A percentile compares a stretch with the other conserved stretches of the same genome.
Evolutionary conservation across 2,113 vertebrate genomes (phyloP).

Genomic region (Bos javanicus): DNA sequence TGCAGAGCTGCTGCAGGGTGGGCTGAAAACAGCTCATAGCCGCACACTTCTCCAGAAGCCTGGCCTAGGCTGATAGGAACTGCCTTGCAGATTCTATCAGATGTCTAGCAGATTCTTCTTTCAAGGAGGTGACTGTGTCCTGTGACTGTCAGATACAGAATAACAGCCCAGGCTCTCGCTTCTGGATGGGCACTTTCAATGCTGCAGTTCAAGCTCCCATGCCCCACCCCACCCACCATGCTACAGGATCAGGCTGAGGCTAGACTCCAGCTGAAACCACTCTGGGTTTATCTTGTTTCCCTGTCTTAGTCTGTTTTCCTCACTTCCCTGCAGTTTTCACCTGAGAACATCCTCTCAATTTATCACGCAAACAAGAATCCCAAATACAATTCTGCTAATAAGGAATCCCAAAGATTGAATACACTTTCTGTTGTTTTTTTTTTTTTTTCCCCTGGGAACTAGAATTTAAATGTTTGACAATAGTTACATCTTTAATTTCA

Average conservation of each 20-base stretch:
- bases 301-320: not conserved
- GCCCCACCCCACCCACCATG: fast-evolving
- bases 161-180: not conserved
- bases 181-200: not conserved
- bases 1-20: no score
- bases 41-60: not conserved
- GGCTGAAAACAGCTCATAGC: fast-evolving
- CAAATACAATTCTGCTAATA: not conserved
- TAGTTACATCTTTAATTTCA: not conserved
- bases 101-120: not conserved
- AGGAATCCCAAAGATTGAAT: not conserved
- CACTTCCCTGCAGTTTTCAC: not conserved
- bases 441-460: not conserved
- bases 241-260: not conserved
- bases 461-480: not conserved
- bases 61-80: not conserved
- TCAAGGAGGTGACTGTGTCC: not conserved
- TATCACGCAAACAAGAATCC: not conserved
- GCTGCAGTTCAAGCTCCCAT: not conserved
- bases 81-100: not conserved
- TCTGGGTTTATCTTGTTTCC: not conserved
- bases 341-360: not conserved
- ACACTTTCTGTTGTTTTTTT: not conserved
- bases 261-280: not conserved
- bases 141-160: not conserved